Percentiles rank a stretch among this genome's conserved stretches.
Conservation (phyloP, 2,113 vertebrate genomes). For the Dendropsophus ebraccatus region DNA sequence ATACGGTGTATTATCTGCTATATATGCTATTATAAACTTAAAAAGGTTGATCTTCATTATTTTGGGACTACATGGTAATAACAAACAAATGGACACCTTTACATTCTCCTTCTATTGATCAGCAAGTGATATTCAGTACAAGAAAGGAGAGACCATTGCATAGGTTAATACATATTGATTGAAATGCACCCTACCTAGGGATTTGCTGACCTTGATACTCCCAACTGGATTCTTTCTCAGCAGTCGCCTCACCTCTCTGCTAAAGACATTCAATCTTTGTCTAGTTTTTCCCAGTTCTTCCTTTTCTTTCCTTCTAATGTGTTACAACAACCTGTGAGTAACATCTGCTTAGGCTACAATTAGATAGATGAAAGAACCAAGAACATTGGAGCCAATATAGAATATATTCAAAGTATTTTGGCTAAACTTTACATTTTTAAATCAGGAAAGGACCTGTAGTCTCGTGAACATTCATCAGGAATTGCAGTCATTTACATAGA, state of each 20-base stretch:
- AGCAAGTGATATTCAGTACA: constrained; percentile 10
- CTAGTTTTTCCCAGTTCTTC: background rate
- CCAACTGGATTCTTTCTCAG: constrained; percentile 23
- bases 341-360: background rate
- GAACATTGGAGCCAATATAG: too few relatives aligned
- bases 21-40: too few relatives aligned
- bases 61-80: background rate
- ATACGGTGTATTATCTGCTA: too few relatives aligned
- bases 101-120: constrained; percentile 15
- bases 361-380: background rate
- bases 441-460: too few relatives aligned
- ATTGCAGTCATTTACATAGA: too few relatives aligned
- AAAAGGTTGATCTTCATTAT: background rate
- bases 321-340: background rate
- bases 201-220: constrained; percentile 42
- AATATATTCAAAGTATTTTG: background rate
- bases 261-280: constrained; percentile 32
- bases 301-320: background rate
- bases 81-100: constrained; percentile 1
- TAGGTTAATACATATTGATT: constrained; percentile 40
- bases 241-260: background rate
- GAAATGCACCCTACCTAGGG: constrained; percentile 26
- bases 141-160: constrained; percentile 21
- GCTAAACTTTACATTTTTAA: too few relatives aligned
- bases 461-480: too few relatives aligned